These are phyloP conservation scores for Rhinoderma darwinii DNA, from an alignment of 2,113 vertebrate genomes.

Conservation along the genomic window DNA sequence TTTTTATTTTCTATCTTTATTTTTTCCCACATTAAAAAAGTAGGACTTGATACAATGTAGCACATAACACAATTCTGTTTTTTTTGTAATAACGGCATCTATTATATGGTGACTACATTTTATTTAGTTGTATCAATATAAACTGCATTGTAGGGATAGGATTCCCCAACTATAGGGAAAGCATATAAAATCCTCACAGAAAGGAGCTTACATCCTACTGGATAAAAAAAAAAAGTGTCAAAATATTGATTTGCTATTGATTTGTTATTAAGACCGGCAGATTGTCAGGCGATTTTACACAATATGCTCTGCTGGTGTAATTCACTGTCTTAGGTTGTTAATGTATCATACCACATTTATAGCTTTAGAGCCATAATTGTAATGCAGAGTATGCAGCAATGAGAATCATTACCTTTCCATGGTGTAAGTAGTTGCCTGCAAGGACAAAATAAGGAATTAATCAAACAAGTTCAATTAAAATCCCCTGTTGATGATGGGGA, in stretches of 20 bases:
- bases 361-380: not conserved
- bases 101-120: not conserved
- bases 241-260: slow-evolving; percentile 45
- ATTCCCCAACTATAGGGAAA: not conserved
- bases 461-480: not conserved
- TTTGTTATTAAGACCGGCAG: slow-evolving; percentile 23
- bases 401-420: not conserved
- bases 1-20: no score
- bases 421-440: not conserved
- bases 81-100: not conserved
- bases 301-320: not conserved
- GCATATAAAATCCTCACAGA: not conserved
- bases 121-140: not conserved
- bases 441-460: not conserved
- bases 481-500: not conserved
- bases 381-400: not conserved
- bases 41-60: not conserved
- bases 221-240: slow-evolving; percentile 29
- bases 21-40: not conserved
- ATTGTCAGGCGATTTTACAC: not conserved
- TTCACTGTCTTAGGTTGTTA: not conserved
- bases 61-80: not conserved
- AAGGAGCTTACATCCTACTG: not conserved
- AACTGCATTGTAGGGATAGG: not conserved
- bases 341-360: not conserved